A percentile compares a stretch with the other conserved stretches of the same genome.
These are phyloP conservation scores for Sisyra terminalis DNA, from an alignment of 2,888 invertebrate species.

Conservation along the genomic window DNA sequence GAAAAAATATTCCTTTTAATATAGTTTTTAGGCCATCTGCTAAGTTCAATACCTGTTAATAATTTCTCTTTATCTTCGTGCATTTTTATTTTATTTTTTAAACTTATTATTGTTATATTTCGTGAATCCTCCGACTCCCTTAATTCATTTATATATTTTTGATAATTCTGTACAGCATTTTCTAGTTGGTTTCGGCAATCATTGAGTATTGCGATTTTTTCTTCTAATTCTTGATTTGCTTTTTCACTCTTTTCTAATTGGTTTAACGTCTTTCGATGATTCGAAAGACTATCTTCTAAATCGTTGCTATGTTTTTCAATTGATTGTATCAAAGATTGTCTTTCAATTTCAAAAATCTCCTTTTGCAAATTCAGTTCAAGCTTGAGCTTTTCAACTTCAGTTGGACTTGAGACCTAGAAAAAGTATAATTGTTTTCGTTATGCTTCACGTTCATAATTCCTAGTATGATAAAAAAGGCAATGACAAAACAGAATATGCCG, in stretches of 20 bases:
- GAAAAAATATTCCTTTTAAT: too few species aligned
- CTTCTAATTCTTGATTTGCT: not conserved
- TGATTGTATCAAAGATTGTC: conserved; percentile 21
- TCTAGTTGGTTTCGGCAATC: not conserved
- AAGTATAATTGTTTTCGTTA: too few species aligned
- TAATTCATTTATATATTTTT: conserved; percentile 2
- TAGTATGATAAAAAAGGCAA: too few species aligned
- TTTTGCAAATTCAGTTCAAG: too few species aligned
- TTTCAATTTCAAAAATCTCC: conserved; percentile 22
- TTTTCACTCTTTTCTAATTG: not conserved
- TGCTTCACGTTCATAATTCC: too few species aligned
- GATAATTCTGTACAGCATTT: not conserved
- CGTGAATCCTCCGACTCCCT: not conserved
- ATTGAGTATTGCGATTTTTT: not conserved
- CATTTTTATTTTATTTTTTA: not conserved
- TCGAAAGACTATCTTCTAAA: not conserved
- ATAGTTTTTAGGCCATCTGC: too few species aligned
- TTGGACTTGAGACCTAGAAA: not conserved
- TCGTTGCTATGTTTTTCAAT: not conserved
- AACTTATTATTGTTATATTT: not conserved
- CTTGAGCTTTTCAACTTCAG: too few species aligned
- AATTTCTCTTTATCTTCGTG: not conserved
- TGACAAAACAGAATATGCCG: too few species aligned
- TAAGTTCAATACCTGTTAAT: not conserved
- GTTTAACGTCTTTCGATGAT: not conserved